Conservation (phyloP, 1,140 invertebrate species). For the Aleiodes sp. region DNA sequence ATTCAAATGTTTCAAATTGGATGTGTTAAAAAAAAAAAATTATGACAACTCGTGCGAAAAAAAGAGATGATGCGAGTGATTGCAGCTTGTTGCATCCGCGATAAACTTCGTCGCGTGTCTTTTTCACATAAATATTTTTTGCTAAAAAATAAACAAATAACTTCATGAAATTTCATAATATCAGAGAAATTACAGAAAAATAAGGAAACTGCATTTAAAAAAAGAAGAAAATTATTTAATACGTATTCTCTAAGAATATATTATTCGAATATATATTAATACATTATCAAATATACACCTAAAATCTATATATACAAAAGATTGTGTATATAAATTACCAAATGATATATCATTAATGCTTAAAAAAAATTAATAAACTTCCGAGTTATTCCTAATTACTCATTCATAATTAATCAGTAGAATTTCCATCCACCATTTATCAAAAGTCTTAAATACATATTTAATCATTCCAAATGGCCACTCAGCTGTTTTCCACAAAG, state of each 20-base stretch:
- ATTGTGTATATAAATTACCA: constrained; percentile 7
- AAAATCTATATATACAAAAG: constrained; percentile 32
- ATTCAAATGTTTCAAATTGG: not conserved
- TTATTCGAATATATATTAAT: constrained; percentile 45
- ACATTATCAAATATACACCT: constrained; percentile 32
- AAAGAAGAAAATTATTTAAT: constrained; percentile 31
- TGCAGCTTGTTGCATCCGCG: not conserved
- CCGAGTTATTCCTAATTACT: too few species aligned
- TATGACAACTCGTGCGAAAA: not conserved
- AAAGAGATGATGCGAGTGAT: constrained; percentile 5
- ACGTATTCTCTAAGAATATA: constrained; percentile 30
- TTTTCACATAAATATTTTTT: constrained; percentile 49
- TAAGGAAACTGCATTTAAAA: constrained; percentile 27
- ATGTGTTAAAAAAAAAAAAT: too few species aligned
- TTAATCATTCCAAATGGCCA: too few species aligned
- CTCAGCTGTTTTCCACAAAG: too few species aligned
- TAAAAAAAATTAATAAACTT: not conserved
- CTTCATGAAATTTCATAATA: constrained; percentile 78
- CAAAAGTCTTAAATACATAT: too few species aligned
- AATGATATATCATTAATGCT: constrained; percentile 12
- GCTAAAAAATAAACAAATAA: too few species aligned
- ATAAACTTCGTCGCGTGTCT: constrained; percentile 15
- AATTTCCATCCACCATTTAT: too few species aligned
- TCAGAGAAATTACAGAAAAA: constrained; percentile 45
- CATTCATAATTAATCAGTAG: too few species aligned